phyloP scores from a whole-genome alignment of 2,888 invertebrate species.

The Rhamnusium bicolor region DNA sequence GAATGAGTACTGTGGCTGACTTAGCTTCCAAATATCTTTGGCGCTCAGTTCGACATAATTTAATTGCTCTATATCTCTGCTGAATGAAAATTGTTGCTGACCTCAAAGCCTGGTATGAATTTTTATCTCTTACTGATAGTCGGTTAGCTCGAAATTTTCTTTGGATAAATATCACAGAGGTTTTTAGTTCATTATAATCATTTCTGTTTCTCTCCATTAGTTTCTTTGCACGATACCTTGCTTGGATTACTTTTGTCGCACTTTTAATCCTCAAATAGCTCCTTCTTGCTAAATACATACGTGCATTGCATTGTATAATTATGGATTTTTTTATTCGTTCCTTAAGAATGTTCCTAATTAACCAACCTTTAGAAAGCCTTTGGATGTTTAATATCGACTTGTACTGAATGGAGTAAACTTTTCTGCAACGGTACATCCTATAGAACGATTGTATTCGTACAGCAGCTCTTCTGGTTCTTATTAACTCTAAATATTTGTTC shows the following conservation, averaged over 20 bases:
- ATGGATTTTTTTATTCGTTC: constrained; percentile 52
- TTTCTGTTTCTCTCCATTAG: constrained; percentile 57
- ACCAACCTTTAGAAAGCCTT: constrained; percentile 52
- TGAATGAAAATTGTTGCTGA: constrained; percentile 58
- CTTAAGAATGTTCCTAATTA: constrained; percentile 52
- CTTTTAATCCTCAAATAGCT: constrained; percentile 47
- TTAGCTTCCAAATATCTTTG: constrained; percentile 55
- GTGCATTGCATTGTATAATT: constrained; percentile 58
- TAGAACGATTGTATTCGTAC: constrained; percentile 74
- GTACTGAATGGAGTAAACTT: constrained; percentile 50
- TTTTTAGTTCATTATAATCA: constrained; percentile 52
- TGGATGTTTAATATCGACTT: constrained; percentile 57
- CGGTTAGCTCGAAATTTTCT: constrained; percentile 71
- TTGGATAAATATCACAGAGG: constrained; percentile 68
- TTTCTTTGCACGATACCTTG: constrained; percentile 54
- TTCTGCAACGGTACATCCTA: constrained; percentile 62
- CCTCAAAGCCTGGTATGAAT: constrained; percentile 30
- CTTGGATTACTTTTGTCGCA: constrained; percentile 45
- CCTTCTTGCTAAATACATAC: constrained; percentile 52
- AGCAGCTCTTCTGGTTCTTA: constrained; percentile 70
- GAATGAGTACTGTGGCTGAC: constrained; percentile 67
- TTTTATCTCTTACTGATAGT: constrained; percentile 61
- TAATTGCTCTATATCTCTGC: constrained; percentile 59
- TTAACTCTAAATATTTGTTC: constrained; percentile 67
- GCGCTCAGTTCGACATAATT: constrained; percentile 38